phyloP scores from a whole-genome alignment of 2,113 vertebrate genomes.

The Terrapene triunguis region DNA sequence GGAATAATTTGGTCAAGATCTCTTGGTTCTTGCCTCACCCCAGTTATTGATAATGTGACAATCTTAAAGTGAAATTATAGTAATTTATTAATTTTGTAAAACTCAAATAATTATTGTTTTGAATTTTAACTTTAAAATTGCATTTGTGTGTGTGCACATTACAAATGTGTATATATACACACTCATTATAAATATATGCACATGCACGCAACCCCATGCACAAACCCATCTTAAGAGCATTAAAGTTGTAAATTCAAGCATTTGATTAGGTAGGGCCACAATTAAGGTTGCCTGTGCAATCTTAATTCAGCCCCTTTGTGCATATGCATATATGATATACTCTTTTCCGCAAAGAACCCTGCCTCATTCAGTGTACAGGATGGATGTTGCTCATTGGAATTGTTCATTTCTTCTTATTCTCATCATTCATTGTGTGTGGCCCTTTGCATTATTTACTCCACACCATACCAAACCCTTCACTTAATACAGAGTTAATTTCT shows the following conservation, averaged over 20 bases:
- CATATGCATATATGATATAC: background rate
- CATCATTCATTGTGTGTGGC: background rate
- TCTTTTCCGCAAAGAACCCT: background rate
- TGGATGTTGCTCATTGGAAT: background rate
- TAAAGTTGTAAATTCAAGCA: background rate
- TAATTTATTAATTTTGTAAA: background rate
- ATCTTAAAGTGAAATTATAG: background rate
- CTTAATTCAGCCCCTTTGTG: background rate
- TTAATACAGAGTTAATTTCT: no score
- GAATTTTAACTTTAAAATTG: background rate
- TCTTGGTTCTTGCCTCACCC: background rate
- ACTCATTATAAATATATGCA: no score
- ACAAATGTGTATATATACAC: no score
- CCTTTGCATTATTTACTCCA: no score
- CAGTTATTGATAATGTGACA: background rate
- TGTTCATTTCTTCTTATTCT: background rate
- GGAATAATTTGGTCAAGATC: background rate
- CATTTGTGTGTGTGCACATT: no score
- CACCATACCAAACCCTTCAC: no score
- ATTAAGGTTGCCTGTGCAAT: background rate
- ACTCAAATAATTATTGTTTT: background rate
- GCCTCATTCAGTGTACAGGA: background rate
- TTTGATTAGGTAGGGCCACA: background rate
- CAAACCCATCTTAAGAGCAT: background rate
- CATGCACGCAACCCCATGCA: no score